These are phyloP conservation scores for Eurytoma adleriae DNA, from an alignment of 2,888 invertebrate genomes.

Conservation along the genomic window DNA sequence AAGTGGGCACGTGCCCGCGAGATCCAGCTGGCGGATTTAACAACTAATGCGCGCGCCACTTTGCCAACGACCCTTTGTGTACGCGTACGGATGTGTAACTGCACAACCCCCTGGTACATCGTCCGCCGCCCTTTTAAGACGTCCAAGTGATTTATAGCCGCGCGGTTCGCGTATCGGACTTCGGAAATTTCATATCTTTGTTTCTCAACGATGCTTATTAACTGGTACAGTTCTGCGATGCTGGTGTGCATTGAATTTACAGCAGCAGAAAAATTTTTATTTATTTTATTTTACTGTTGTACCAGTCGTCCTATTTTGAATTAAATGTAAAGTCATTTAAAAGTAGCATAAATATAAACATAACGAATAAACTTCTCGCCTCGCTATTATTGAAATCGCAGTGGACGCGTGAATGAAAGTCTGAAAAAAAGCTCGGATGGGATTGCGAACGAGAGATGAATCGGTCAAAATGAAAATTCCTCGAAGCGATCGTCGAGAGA, in stretches of 20 bases:
- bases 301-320: no score
- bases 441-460: not conserved
- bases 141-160: constrained; percentile 36
- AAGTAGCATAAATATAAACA: no score
- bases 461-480: not conserved
- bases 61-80: constrained; percentile 15
- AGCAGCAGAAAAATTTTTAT: no score
- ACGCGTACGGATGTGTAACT: not conserved
- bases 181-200: no score
- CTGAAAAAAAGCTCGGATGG: not conserved
- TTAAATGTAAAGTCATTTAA: no score
- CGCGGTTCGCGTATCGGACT: no score
- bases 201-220: no score
- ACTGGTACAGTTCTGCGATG: no score
- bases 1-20: constrained; percentile 61
- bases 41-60: constrained; percentile 24
- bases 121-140: constrained; percentile 33
- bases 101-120: constrained; percentile 6
- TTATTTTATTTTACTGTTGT: no score
- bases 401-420: not conserved
- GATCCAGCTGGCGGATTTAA: constrained; percentile 26
- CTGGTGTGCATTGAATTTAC: no score
- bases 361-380: not conserved
- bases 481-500: not conserved
- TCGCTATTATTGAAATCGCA: not conserved